These are phyloP conservation scores for Sphaeridia pumilis DNA, from an alignment of 2,888 invertebrate species.

Conservation along the genomic window DNA sequence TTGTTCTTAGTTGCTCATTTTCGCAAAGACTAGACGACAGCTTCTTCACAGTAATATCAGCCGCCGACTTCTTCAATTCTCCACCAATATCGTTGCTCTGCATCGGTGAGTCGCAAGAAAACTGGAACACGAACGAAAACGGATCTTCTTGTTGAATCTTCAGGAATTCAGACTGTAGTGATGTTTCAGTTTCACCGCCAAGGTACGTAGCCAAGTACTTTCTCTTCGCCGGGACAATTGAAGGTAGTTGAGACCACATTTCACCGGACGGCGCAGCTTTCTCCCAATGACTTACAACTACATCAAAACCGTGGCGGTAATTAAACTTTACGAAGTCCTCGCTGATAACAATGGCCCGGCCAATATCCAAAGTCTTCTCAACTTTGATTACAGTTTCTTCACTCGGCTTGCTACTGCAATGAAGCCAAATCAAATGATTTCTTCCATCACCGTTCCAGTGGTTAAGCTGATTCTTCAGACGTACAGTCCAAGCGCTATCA, in stretches of 20 bases:
- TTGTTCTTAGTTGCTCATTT: slow-evolving; percentile 33
- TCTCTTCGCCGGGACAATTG: slow-evolving; percentile 74
- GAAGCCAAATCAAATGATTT: slow-evolving; percentile 62
- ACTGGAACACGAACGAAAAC: slow-evolving; percentile 35
- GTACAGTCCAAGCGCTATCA: background rate
- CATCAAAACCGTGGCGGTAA: slow-evolving; percentile 68
- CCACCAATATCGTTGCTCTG: slow-evolving; percentile 11
- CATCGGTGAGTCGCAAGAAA: slow-evolving; percentile 29
- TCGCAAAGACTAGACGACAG: slow-evolving; percentile 34
- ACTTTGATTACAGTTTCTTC: background rate
- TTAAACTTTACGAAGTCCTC: slow-evolving; percentile 53
- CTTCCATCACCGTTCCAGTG: slow-evolving; percentile 93
- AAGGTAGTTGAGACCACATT: slow-evolving; percentile 77
- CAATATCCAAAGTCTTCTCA: slow-evolving; percentile 46
- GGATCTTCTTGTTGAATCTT: slow-evolving; percentile 36
- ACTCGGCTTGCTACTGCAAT: slow-evolving; percentile 50
- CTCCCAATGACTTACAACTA: slow-evolving; percentile 73
- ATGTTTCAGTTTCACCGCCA: slow-evolving; percentile 39
- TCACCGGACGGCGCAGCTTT: slow-evolving; percentile 72
- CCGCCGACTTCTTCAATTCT: slow-evolving; percentile 10
- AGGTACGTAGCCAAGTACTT: slow-evolving; percentile 74
- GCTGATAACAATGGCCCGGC: slow-evolving; percentile 77
- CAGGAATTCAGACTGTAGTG: slow-evolving; percentile 30
- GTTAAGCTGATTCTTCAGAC: slow-evolving; percentile 45
- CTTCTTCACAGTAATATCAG: too few relatives aligned